Conservation (phyloP, 2,113 vertebrate species). For the Paraplagusia blochii region DNA sequence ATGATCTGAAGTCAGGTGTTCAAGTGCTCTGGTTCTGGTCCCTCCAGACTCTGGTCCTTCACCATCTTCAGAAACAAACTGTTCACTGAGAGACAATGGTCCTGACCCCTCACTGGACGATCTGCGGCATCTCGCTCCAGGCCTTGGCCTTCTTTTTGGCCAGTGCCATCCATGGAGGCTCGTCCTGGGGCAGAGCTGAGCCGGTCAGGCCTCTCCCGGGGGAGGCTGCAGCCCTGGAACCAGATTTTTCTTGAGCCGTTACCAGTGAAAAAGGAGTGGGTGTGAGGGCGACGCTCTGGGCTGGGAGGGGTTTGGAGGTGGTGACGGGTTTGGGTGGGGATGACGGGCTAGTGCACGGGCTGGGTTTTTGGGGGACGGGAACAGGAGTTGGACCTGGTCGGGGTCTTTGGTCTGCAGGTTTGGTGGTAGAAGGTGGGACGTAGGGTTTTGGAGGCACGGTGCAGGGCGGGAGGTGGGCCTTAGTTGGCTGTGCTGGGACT, state of each 20-base stretch:
- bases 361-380: slow-evolving; percentile 17
- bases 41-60: slow-evolving; percentile 11
- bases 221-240: slow-evolving; percentile 5
- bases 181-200: slow-evolving; percentile 60
- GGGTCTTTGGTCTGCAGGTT: slow-evolving; percentile 50
- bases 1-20: slow-evolving; percentile 51
- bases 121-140: slow-evolving; percentile 89
- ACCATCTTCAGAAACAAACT: neutral
- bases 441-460: slow-evolving; percentile 44
- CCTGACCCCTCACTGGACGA: slow-evolving; percentile 72
- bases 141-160: slow-evolving; percentile 95
- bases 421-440: slow-evolving; percentile 11
- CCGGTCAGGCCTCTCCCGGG: slow-evolving; percentile 45
- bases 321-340: slow-evolving; percentile 27
- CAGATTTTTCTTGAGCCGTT: slow-evolving; percentile 17
- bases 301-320: neutral
- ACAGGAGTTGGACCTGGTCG: slow-evolving; percentile 41
- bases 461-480: slow-evolving; percentile 29
- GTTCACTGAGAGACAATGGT: neutral
- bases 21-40: slow-evolving; percentile 56
- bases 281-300: slow-evolving; percentile 16
- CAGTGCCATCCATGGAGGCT: slow-evolving; percentile 89
- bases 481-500: slow-evolving; percentile 47
- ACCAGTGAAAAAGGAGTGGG: slow-evolving; percentile 28
- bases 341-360: neutral